Base-by-base conservation (phyloP, 1,140 invertebrate species). In the Stenopsyche tienmushanensis region DNA sequence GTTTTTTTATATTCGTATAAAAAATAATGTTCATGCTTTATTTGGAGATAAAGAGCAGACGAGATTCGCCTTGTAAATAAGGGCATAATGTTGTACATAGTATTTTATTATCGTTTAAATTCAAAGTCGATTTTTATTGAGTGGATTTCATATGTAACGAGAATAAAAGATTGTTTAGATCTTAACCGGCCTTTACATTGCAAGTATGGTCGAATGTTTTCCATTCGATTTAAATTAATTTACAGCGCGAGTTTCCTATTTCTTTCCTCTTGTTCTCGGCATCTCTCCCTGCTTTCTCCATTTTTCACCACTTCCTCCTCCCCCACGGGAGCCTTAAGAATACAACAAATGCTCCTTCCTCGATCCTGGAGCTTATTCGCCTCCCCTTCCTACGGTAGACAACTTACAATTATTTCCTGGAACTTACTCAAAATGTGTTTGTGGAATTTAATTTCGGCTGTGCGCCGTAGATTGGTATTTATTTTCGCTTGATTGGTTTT, bases 341-440 rank as follows among this genome's bases (percentile, higher is more conserved):
- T 54, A 69, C 67, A 69, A 69, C 67, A 69, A 69, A 69, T 66
- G 64, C 65, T 66, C 63, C 59, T 10, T 45, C 25, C 23, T 60
- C 57, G 24, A 57, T 42, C 54, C 29, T 29, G 53, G 29, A 20
- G 65, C 65, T 67, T 67, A 67, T 58, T 57, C 59, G 52, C 44
- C 60, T 50, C 45, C 25, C 57, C 18, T 34, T 21, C 52, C 23
- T 2, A n/a, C 41, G 17, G 29, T 34, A 45, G 41, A 64, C 52
- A 64, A 64, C 62, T 64, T 64, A 54, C 67, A 66, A 66, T 66
- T 69, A 69, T 69, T 69, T 65, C 29, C 50, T 62, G 64, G 53
- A 69, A 69, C 67, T 69, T 69, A 69, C 67, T 69, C 53, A 69
- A 69, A 69, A 69, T 69, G 67, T 69, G 64, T 69, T 69, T 69